Percentiles rank a stretch among this genome's conserved stretches.
These are phyloP conservation scores for Streblospio benedicti DNA, from an alignment of 1,140 invertebrate species.

Conservation along the genomic window DNA sequence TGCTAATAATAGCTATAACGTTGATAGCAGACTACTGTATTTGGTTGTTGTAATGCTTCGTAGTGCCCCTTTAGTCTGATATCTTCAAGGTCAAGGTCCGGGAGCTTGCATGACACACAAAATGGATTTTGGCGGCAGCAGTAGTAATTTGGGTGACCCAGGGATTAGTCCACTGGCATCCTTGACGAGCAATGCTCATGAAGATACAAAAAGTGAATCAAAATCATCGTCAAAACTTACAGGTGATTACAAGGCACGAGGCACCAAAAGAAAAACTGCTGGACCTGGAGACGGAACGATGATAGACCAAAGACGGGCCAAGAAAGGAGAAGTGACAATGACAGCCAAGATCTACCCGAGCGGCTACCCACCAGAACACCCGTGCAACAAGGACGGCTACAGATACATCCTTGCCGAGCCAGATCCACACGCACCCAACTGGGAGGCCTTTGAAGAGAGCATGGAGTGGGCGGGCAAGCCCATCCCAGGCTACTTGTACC, in stretches of 20 bases:
- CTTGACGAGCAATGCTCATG: no score
- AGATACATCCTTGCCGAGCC: constrained; percentile 93
- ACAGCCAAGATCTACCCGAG: constrained; percentile 67
- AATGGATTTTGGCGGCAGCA: no score
- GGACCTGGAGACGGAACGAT: constrained; percentile 19
- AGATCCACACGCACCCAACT: constrained; percentile 87
- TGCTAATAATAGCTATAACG: no score
- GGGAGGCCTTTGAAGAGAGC: constrained; percentile 92
- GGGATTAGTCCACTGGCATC: no score
- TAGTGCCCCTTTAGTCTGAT: no score
- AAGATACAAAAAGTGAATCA: neutral
- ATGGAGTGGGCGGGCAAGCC: constrained; percentile 89
- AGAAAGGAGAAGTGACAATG: constrained; percentile 30
- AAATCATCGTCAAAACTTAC: neutral
- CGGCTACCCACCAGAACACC: constrained; percentile 92
- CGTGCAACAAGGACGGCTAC: constrained; percentile 97
- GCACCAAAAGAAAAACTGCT: constrained; percentile 27
- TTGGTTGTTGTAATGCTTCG: no score
- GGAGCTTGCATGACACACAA: no score
- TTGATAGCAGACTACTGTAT: no score
- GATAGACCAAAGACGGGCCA: no score
- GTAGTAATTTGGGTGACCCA: no score
- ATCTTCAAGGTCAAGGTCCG: no score
- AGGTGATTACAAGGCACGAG: constrained; percentile 7
- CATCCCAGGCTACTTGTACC: constrained; percentile 94